Evolutionary conservation across 2,113 vertebrate genomes (phyloP), one percentile per base, ranked within the genome.

Genomic region (Syngnathus scovelli): DNA sequence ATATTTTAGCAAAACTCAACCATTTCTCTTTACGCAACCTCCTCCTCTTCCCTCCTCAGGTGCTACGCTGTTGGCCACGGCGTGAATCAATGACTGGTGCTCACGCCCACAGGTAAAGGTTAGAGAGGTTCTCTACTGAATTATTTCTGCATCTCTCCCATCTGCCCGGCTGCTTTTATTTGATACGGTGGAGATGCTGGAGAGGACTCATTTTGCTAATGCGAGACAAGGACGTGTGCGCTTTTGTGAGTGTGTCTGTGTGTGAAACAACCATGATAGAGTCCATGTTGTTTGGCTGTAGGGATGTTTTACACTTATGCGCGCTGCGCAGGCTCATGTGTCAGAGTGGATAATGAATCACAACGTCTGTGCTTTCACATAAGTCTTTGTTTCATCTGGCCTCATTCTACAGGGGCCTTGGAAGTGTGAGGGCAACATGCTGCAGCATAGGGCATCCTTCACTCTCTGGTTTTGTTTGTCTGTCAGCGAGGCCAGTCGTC

Each of bases 61-160:
- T 88, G 83, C 75, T 79, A 78, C 76, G 82, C 85, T 82, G 87
- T 85, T 81, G 86, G 88, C 85, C 80, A 69, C 78, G 44, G 81
- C 58, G 68, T 78, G 76, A 90, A 91, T 91, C 87, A 87, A 90
- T 90, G 89, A 79, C 86, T 80, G 85, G 63, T 71, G 83, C 81
- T 85, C 84, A 83, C 83, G 83, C 87, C 90, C 71, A 87, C 88
- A 91, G 88, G 88, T 90, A 89, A 90, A 90, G 90, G 90, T 91
- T 88, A 88, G 83, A 87, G 65, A 87, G 87, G 88, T 90, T 86
- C 80, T 85, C 84, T 87, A 85, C 86, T 91, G 87, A 91, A 92
- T 90, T 90, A 90, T 91, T 90, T 86, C 88, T 89, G 77, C 83
- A 85, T 79, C 81, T 85, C 84, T 84, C 82, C 88, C 87, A 89